Evolutionary conservation across 2,113 vertebrate species (phyloP).

Genomic region (Cottus gobio): DNA sequence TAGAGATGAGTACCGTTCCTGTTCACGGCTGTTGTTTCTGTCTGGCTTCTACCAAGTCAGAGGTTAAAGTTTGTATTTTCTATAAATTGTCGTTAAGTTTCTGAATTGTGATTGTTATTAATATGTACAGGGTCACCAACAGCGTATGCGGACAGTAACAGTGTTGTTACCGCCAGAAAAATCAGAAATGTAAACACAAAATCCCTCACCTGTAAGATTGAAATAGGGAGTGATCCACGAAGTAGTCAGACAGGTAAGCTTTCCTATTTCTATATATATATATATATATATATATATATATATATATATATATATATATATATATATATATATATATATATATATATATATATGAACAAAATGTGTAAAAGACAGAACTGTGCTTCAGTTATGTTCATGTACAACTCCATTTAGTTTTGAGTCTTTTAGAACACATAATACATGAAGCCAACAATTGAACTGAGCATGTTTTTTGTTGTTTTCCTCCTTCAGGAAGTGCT

Average conservation of each 20-base stretch:
- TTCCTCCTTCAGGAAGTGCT: not conserved
- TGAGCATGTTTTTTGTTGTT: too few species aligned
- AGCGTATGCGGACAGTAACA: not conserved
- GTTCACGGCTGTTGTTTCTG: not conserved
- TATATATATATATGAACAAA: not conserved
- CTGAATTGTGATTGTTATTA: not conserved
- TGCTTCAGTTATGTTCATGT: not conserved
- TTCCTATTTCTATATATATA: not conserved
- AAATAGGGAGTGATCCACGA: not conserved
- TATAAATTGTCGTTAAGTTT: not conserved
- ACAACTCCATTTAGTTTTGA: not conserved
- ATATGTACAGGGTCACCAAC: not conserved
- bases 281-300: too few species aligned
- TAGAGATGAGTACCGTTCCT: not conserved
- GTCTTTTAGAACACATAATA: not conserved
- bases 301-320: too few species aligned
- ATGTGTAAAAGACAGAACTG: too few species aligned
- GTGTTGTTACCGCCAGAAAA: not conserved
- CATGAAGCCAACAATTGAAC: not conserved
- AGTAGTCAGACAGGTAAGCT: not conserved
- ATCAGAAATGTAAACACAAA: not conserved
- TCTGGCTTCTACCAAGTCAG: not conserved
- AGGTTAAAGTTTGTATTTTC: not conserved
- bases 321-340: too few species aligned
- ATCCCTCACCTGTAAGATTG: not conserved